Conservation (phyloP, 2,888 invertebrate genomes). For the Apomyelois bistriatella region DNA sequence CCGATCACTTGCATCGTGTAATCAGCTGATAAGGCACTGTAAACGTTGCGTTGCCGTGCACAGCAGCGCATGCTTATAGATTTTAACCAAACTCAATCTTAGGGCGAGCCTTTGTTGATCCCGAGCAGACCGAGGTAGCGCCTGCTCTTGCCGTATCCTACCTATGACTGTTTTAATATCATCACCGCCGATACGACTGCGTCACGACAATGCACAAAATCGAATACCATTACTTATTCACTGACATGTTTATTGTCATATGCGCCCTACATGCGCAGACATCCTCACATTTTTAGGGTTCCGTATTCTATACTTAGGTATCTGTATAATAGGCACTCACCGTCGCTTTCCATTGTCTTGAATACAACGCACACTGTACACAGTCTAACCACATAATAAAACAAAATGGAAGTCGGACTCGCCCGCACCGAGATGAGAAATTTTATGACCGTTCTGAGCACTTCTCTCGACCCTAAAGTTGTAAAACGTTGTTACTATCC, state of each 20-base stretch:
- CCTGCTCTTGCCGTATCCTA: slow-evolving; percentile 19
- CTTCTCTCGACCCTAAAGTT: slow-evolving; percentile 59
- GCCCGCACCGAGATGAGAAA: slow-evolving; percentile 67
- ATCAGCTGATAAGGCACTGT: slow-evolving; percentile 73
- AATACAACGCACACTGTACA: slow-evolving; percentile 65
- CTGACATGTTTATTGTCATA: slow-evolving; percentile 70
- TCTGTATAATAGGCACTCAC: slow-evolving; percentile 54
- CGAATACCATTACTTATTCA: slow-evolving; percentile 71
- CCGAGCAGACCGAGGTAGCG: slow-evolving; percentile 23
- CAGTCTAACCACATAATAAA: slow-evolving; percentile 75
- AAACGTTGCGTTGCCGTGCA: slow-evolving; percentile 42
- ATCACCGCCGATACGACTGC: slow-evolving; percentile 51
- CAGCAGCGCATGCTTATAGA: slow-evolving; percentile 65
- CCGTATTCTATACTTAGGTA: slow-evolving; percentile 27
- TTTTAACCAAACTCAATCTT: slow-evolving; percentile 62
- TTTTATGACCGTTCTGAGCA: slow-evolving; percentile 63
- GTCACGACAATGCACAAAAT: slow-evolving; percentile 68
- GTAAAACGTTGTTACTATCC: slow-evolving; percentile 79
- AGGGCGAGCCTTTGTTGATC: slow-evolving; percentile 5
- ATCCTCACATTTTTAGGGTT: slow-evolving; percentile 41
- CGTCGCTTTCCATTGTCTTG: slow-evolving; percentile 73
- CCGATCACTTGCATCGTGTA: slow-evolving; percentile 49
- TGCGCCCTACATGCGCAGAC: slow-evolving; percentile 72
- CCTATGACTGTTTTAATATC: slow-evolving; percentile 37
- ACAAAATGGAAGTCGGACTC: slow-evolving; percentile 77